phyloP scores from a whole-genome alignment of 2,888 invertebrate genomes.

The Rhorus exstirpatorius region DNA sequence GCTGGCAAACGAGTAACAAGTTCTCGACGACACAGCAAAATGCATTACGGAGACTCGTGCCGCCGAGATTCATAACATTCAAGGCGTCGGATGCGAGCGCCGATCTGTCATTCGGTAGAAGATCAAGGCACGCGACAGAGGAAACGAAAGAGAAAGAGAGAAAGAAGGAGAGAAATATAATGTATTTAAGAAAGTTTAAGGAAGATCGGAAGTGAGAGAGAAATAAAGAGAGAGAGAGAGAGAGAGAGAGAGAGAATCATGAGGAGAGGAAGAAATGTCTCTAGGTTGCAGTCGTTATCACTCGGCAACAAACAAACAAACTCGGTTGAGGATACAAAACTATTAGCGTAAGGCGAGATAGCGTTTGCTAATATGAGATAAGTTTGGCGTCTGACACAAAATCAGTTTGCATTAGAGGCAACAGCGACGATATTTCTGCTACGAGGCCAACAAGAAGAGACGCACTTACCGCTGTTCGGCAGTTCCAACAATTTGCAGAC shows the following conservation, averaged over 20 bases:
- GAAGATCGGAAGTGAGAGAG: background rate
- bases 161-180: background rate
- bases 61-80: background rate
- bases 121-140: conserved; percentile 21
- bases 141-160: conserved; percentile 12
- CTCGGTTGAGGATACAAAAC: conserved; percentile 59
- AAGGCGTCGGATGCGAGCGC: conserved; percentile 43
- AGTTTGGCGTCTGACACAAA: conserved; percentile 54
- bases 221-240: background rate
- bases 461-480: conserved; percentile 4
- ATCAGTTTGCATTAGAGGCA: conserved; percentile 52
- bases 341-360: conserved; percentile 65
- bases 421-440: conserved; percentile 30
- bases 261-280: conserved; percentile 16
- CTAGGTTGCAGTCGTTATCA: conserved; percentile 57
- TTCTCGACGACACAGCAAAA: conserved; percentile 6
- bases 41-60: background rate
- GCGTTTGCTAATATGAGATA: conserved; percentile 48
- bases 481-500: background rate
- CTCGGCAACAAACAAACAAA: conserved; percentile 51
- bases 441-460: conserved; percentile 47
- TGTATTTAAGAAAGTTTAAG: background rate
- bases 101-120: background rate
- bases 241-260: background rate
- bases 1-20: conserved; percentile 37